These are phyloP conservation scores for Anhinga anhinga DNA, from an alignment of 2,113 vertebrate genomes.

Conservation along the genomic window DNA sequence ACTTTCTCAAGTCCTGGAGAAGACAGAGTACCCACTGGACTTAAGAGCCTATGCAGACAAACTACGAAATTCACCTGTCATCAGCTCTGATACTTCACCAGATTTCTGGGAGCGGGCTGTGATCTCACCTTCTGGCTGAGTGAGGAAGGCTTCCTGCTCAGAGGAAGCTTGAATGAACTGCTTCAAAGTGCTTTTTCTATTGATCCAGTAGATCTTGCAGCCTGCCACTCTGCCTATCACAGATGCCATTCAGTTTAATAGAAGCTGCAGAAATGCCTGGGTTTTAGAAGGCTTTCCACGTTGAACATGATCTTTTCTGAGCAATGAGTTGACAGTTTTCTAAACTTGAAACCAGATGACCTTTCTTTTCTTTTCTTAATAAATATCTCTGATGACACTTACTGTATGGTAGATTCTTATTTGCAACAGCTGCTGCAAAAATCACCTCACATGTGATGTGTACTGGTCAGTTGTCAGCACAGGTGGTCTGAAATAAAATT, in stretches of 20 bases:
- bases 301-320: background rate
- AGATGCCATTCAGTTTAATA: background rate
- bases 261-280: background rate
- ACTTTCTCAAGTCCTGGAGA: background rate
- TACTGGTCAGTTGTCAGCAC: background rate
- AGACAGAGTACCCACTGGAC: background rate
- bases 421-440: background rate
- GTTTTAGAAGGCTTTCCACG: background rate
- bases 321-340: background rate
- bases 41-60: background rate
- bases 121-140: background rate
- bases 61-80: background rate
- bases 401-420: background rate
- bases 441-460: background rate
- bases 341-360: background rate
- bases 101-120: fast-evolving
- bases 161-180: background rate
- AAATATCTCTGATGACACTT: background rate
- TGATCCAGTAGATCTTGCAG: background rate
- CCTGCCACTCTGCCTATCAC: background rate
- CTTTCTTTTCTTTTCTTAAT: background rate
- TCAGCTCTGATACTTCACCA: background rate
- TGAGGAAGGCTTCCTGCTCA: background rate
- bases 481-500: background rate
- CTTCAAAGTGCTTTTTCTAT: background rate